Conservation (phyloP, 1,140 invertebrate genomes). For the Maniola jurtina region DNA sequence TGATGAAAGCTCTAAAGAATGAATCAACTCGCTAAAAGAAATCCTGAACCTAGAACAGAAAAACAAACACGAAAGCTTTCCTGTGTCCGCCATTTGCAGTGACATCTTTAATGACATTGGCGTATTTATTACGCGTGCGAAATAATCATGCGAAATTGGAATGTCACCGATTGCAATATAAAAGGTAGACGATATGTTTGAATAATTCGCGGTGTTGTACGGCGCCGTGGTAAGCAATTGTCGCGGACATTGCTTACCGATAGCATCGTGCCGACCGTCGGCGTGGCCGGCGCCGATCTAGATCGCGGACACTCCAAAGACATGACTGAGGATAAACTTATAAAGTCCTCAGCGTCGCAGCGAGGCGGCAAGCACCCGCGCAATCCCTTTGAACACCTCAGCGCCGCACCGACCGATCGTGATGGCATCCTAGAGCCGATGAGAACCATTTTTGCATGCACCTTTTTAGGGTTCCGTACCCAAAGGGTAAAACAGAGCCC, state of each 20-base stretch:
- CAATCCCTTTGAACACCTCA: constrained; percentile 63
- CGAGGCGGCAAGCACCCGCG: constrained; percentile 51
- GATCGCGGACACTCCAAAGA: constrained; percentile 69
- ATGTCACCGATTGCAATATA: constrained; percentile 49
- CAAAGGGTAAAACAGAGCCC: too few species aligned
- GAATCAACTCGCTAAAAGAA: too few species aligned
- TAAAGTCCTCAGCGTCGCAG: constrained; percentile 54
- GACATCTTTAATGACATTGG: constrained; percentile 23
- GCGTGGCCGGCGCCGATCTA: constrained; percentile 64
- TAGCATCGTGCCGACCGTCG: constrained; percentile 59
- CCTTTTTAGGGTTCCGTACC: too few species aligned
- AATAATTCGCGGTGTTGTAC: constrained; percentile 65
- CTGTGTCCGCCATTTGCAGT: not conserved
- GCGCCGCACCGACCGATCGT: constrained; percentile 46
- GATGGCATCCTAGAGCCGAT: constrained; percentile 60
- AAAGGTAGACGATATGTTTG: constrained; percentile 33
- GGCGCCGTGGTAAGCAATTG: constrained; percentile 69
- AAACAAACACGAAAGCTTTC: too few species aligned
- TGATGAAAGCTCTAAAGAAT: too few species aligned
- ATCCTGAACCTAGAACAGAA: too few species aligned
- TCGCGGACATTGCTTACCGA: constrained; percentile 59
- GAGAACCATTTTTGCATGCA: constrained; percentile 35
- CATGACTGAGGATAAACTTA: constrained; percentile 54
- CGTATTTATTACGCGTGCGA: constrained; percentile 30
- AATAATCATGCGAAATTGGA: constrained; percentile 45